Percentiles rank a stretch among this genome's conserved stretches.
Evolutionary conservation across 1,140 invertebrate genomes (phyloP).

Genomic region (Aphelenchoides fujianensis): DNA sequence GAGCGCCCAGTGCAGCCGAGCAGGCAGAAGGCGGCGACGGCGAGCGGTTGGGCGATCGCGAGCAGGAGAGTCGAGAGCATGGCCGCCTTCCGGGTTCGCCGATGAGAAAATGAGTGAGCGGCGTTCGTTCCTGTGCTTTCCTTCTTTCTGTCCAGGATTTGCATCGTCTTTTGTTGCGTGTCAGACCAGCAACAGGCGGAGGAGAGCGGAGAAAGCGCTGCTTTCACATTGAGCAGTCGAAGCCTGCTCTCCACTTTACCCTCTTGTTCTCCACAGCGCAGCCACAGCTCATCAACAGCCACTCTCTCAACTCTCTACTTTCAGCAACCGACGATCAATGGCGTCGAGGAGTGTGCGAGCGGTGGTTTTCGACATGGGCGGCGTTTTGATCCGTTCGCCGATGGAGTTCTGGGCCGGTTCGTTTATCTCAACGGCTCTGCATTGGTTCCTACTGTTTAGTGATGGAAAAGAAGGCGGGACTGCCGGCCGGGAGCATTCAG

Average conservation of each 20-base stretch:
- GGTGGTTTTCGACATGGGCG: constrained; percentile 31
- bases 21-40: neutral
- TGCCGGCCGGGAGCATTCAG: constrained; percentile 43
- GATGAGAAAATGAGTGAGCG: neutral
- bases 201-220: too few species aligned
- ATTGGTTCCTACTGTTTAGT: constrained; percentile 44
- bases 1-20: neutral
- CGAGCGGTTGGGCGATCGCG: neutral
- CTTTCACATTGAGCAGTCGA: too few species aligned
- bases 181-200: too few species aligned
- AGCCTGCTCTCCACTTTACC: too few species aligned
- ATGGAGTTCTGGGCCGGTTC: constrained; percentile 27
- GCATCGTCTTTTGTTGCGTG: too few species aligned
- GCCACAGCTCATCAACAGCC: too few species aligned
- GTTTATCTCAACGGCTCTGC: neutral
- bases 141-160: too few species aligned
- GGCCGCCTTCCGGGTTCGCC: neutral
- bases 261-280: too few species aligned
- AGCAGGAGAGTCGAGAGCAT: neutral
- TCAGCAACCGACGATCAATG: too few species aligned
- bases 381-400: constrained; percentile 24
- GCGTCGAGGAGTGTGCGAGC: constrained; percentile 17
- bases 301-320: too few species aligned
- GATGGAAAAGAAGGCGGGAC: constrained; percentile 51
- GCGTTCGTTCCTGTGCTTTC: neutral